Base-by-base conservation (phyloP, 1,140 invertebrate genomes). In the Drosophila lacteicornis region DNA sequence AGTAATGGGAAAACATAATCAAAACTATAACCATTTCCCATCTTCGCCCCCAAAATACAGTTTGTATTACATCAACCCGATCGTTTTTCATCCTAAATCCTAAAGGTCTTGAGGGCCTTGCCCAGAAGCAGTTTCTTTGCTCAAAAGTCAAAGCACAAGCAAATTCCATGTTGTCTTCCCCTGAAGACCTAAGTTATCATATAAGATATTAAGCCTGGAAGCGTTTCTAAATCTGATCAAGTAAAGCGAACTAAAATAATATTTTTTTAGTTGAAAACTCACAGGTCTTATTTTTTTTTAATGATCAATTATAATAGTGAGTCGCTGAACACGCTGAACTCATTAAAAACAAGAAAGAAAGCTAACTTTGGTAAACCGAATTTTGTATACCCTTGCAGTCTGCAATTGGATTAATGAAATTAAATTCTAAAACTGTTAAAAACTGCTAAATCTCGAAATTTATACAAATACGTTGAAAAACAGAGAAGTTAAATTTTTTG, bases 141-240 rank as follows among this genome's bases (percentile, higher is more conserved):
- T 83, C 81, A 83, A 82, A 62, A 38, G 17, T 49, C 47, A 9
- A 60, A 56, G 42, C 57, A 59, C 46, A 38, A 43, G 63, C 57
- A 25, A 70, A 59, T 45, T 80, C 25, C 36, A 60, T 30, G 11
- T 60, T 13, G 81, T 83, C 81, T 83, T 84, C 82, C 78, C 53
- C 43, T 55, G 43, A 71, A 71, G 61, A 62, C 65, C 61, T 22
- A 46, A 49, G 56, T 40, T 22, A 60, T 42, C 40, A 8, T 42
- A 22, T 45, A 60, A 60, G 68, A 69, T 47, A 25, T 40, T 27
- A 49, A 43, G 47, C 60, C 67, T 27, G 11, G 4, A 22, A 40
- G 8, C 30, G 15, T 22, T 67, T 61, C 36, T 13, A 49, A 61
- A 40, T 43, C 25, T 17, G 15, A 51, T 51, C 11, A 17, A 50